These are phyloP conservation scores for Lasioglossum zephyrum DNA, from an alignment of 2,888 invertebrate species.

Conservation along the genomic window DNA sequence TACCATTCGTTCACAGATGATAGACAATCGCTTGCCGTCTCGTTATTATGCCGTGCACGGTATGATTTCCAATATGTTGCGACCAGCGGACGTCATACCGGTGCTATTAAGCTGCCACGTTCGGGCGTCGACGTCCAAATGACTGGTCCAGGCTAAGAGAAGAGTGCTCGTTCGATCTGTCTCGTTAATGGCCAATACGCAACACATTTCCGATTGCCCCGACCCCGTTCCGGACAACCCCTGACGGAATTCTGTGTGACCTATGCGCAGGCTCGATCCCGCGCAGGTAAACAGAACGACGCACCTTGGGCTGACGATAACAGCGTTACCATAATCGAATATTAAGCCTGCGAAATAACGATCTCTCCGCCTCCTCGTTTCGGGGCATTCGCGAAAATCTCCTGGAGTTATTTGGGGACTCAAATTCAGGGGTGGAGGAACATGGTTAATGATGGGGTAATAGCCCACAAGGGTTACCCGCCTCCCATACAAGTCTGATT, in stretches of 20 bases:
- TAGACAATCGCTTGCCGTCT: not conserved
- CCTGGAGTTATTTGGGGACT: not conserved
- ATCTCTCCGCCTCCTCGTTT: conserved; percentile 19
- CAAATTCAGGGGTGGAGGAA: not conserved
- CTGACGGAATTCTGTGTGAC: conserved; percentile 25
- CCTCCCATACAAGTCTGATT: conserved; percentile 47
- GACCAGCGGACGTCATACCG: conserved; percentile 43
- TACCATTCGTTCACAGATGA: not conserved
- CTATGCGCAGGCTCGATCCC: not conserved
- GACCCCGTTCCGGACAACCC: conserved; percentile 29
- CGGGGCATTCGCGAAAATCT: conserved; percentile 6
- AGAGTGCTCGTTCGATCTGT: conserved; percentile 57
- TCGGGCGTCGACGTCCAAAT: conserved; percentile 61
- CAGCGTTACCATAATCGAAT: conserved; percentile 48
- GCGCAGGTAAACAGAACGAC: conserved; percentile 26
- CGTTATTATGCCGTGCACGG: conserved; percentile 34
- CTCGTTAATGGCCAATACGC: conserved; percentile 68
- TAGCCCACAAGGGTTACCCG: conserved; percentile 15
- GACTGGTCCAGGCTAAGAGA: conserved; percentile 50
- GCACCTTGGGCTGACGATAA: conserved; percentile 37
- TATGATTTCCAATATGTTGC: conserved; percentile 76
- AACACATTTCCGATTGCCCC: conserved; percentile 65
- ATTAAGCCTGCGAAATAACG: conserved; percentile 40
- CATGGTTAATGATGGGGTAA: conserved; percentile 28
- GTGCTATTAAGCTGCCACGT: not conserved